Percentiles rank a stretch among this genome's conserved stretches.
These are phyloP conservation scores for Haplochromis burtoni DNA, from an alignment of 2,113 vertebrate species.

Conservation along the genomic window DNA sequence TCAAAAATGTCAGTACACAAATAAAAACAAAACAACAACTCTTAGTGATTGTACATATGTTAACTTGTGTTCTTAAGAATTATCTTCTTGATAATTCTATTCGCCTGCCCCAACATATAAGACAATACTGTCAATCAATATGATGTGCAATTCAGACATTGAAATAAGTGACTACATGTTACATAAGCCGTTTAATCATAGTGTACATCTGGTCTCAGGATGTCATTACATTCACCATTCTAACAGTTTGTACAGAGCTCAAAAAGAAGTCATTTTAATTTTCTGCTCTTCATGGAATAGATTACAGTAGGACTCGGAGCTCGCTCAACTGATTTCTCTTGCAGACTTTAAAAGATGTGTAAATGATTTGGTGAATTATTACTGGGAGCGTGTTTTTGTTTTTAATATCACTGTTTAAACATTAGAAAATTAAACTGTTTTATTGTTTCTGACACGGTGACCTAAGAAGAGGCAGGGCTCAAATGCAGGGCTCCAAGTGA, in stretches of 20 bases:
- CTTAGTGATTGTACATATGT: not conserved
- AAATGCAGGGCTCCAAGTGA: not conserved
- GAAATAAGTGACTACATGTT: not conserved
- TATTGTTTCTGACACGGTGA: not conserved
- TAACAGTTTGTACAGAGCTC: not conserved
- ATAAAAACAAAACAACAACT: not conserved
- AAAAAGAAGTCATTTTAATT: not conserved
- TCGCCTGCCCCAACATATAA: not conserved
- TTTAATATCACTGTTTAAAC: not conserved
- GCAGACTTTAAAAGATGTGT: not conserved
- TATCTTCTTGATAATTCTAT: not conserved
- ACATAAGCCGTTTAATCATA: not conserved
- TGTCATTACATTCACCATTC: not conserved
- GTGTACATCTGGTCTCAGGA: not conserved
- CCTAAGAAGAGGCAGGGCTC: not conserved
- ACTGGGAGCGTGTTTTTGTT: not conserved
- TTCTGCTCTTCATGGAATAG: not conserved
- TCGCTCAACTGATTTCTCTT: not conserved
- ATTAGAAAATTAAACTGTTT: not conserved
- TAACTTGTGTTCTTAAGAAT: not conserved
- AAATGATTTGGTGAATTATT: not conserved
- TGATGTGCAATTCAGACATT: not conserved
- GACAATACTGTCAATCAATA: not conserved
- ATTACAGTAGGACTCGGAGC: not conserved
- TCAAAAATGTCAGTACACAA: not conserved